Conservation (phyloP, 2,888 invertebrate species). For the Phrixothrix hirtus region DNA sequence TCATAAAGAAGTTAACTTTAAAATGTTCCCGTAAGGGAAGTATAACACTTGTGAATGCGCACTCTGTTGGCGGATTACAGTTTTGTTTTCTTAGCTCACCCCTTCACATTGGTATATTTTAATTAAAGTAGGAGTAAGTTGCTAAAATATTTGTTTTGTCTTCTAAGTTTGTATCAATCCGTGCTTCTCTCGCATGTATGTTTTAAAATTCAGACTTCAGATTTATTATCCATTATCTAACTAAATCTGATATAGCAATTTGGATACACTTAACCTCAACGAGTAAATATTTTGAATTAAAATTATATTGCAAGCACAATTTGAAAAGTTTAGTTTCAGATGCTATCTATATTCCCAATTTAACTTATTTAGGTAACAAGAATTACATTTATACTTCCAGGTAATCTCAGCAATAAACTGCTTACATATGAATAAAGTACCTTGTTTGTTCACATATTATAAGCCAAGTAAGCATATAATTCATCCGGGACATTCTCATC, state of each 20-base stretch:
- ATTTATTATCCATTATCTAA: conserved; percentile 1
- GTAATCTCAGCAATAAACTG: conserved; percentile 8
- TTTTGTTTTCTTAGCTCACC: conserved; percentile 16
- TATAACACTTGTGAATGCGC: conserved; percentile 14
- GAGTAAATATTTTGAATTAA: conserved; percentile 1
- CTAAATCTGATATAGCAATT: neutral
- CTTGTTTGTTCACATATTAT: conserved; percentile 30
- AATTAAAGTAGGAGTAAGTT: conserved; percentile 7
- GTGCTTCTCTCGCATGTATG: conserved; percentile 5
- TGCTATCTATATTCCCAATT: conserved; percentile 2
- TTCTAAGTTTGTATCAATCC: conserved; percentile 6
- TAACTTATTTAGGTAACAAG: conserved; percentile 4
- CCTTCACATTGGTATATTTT: conserved; percentile 14
- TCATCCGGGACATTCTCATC: conserved; percentile 15
- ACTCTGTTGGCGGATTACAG: conserved; percentile 15
- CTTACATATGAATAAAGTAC: conserved; percentile 19
- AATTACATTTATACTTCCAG: neutral
- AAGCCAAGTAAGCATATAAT: conserved; percentile 31
- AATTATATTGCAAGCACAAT: conserved; percentile 4
- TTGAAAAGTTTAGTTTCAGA: conserved; percentile 6
- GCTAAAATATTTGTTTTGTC: conserved; percentile 15
- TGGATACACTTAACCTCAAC: neutral
- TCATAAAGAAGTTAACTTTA: conserved; percentile 30
- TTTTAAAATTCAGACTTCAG: conserved; percentile 3
- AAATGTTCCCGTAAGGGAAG: conserved; percentile 16